Base-by-base conservation (phyloP, 53 echinoderm and acorn worm species). In the Temnopleurus reevesii region DNA sequence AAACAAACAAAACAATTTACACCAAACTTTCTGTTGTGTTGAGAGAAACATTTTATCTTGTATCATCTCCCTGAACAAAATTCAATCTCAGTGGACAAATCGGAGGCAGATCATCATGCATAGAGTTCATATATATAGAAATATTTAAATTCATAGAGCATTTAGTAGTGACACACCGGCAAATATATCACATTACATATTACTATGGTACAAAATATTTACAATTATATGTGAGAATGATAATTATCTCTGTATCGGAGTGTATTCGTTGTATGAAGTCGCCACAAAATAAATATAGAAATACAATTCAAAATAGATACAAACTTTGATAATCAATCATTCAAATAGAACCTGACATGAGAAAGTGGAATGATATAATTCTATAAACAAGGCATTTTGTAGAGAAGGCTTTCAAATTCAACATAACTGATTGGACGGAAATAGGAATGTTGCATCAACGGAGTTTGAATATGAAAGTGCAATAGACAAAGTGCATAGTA, bases 361-460 rank as follows among this genome's bases (percentile, higher is more conserved):
- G 18, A 71, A 71, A n/a, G 19, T 71, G 71, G 71, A 71, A 71
- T 36, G 38, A 1, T 41, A 4, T n/a, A 8, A 64, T 64, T 49
- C 12, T 15, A 64, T 34, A 64, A 17, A 13, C 64, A 64, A 64
- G 64, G 64, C 64, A 33, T 71, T 64, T 1, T 8, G 21, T 71
- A 71, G 10, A 38, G 8, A 41, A 71, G 71, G 71, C 71, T 41
- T 13, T 63, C 15, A 31, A 31, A 23, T 61, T 19, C 5, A 8
- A 1, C 41, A 26, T n/a, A n/a, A n/a, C n/a, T 71, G n/a, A 36
- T 71, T 43, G 71, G 71, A 71, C 71, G 71, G 71, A 71, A 9
- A 71, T 38, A 71, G n/a, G 34, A 41, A 71, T 41, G 21, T 71
- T 71, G 71, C 71, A 71, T 71, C n/a, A 7, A n/a, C n/a, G n/a